Evolutionary conservation across 2,113 vertebrate species (phyloP).

Genomic region (Pantherophis guttatus): DNA sequence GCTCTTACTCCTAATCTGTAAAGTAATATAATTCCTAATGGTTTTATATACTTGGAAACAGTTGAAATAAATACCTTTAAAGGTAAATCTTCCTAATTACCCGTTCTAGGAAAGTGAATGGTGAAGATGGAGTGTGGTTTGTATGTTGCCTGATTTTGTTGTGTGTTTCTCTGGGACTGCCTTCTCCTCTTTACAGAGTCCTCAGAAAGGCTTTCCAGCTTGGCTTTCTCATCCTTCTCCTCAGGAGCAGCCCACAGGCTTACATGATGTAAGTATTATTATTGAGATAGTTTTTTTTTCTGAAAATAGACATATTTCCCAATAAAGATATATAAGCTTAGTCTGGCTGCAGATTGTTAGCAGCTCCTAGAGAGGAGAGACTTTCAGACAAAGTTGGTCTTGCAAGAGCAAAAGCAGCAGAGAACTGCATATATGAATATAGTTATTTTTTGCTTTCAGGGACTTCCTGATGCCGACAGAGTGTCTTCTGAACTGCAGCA

Average conservation of each 20-base stretch:
- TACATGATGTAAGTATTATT: constrained; percentile 70
- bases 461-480: constrained; percentile 82
- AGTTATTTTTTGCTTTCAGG: constrained; percentile 65
- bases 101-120: not conserved
- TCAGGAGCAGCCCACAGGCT: constrained; percentile 70
- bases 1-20: not conserved
- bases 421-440: not conserved
- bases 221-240: constrained; percentile 83
- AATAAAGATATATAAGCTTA: not conserved
- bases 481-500: constrained; percentile 93
- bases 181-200: constrained; percentile 70
- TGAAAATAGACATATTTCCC: not conserved
- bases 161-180: not conserved
- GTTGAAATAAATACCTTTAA: not conserved
- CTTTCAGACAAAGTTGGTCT: not conserved
- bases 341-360: not conserved
- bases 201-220: constrained; percentile 79
- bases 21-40: not conserved
- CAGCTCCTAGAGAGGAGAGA: not conserved
- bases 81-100: not conserved
- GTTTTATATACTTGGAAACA: not conserved
- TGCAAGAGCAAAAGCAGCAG: not conserved
- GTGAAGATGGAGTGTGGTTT: not conserved
- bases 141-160: not conserved
- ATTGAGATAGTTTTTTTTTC: not conserved